These are phyloP conservation scores for Xanthorhoe designata DNA, from an alignment of 2,888 invertebrate genomes.

Conservation along the genomic window DNA sequence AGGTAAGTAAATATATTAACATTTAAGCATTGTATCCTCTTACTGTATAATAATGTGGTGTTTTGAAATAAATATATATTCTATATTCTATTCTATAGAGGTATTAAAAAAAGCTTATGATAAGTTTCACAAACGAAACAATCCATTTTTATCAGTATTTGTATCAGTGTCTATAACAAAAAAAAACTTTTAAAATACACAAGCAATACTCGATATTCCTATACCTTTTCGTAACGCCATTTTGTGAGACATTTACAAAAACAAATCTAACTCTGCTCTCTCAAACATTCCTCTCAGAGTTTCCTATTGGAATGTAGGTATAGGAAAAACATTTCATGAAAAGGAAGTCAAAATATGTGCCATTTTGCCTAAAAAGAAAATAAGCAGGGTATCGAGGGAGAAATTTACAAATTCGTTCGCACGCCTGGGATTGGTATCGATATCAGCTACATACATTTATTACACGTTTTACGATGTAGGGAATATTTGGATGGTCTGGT, in stretches of 20 bases:
- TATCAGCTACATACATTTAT: constrained; percentile 43
- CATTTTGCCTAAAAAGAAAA: constrained; percentile 45
- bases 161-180: neutral
- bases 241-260: constrained; percentile 18
- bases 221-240: neutral
- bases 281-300: constrained; percentile 37
- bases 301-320: constrained; percentile 40
- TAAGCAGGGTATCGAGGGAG: constrained; percentile 36
- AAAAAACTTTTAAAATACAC: neutral
- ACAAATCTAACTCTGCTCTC: constrained; percentile 17
- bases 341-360: constrained; percentile 40
- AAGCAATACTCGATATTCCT: neutral
- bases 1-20: too few species aligned
- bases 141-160: too few species aligned
- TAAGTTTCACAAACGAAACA: too few species aligned
- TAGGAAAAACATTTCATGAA: constrained; percentile 42
- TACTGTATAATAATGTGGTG: too few species aligned
- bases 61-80: too few species aligned
- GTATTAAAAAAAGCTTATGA: too few species aligned
- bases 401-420: constrained; percentile 45
- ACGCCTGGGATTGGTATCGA: constrained; percentile 41
- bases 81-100: too few species aligned
- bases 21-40: too few species aligned
- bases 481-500: constrained; percentile 33
- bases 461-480: constrained; percentile 40